These are phyloP conservation scores for Parazoanthus atlanticus DNA, from an alignment of 92 coral and sea anemone species.

Conservation along the genomic window DNA sequence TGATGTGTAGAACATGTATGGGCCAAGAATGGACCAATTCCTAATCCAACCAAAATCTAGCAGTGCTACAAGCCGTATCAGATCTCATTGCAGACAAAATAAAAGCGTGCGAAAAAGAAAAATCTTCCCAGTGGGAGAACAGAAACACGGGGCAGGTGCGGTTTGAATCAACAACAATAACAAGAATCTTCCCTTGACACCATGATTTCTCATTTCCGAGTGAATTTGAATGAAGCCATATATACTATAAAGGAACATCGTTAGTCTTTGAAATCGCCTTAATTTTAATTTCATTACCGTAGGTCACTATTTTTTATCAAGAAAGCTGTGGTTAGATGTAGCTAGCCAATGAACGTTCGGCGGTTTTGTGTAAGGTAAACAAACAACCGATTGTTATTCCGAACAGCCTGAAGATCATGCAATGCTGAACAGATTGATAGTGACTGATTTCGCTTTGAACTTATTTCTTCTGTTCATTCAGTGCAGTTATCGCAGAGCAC, in stretches of 20 bases:
- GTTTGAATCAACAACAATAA: background rate
- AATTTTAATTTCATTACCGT: background rate
- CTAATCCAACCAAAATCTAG: background rate
- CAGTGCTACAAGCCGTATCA: background rate
- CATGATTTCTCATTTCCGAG: background rate
- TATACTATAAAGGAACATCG: background rate
- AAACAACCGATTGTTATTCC: background rate
- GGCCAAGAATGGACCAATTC: background rate
- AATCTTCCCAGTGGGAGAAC: slow-evolving; percentile 10
- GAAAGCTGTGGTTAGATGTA: background rate
- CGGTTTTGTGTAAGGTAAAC: background rate
- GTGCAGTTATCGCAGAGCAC: background rate
- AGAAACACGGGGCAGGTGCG: background rate
- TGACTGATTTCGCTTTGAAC: too few species aligned
- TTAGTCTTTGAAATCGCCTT: background rate
- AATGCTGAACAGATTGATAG: background rate
- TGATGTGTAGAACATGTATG: background rate
- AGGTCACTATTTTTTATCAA: too few species aligned
- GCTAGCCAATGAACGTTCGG: background rate
- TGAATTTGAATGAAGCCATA: background rate
- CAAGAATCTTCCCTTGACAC: background rate
- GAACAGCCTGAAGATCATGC: background rate
- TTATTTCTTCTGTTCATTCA: background rate
- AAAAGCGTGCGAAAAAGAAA: background rate
- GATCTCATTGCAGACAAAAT: background rate